phyloP scores from a whole-genome alignment of 2,888 invertebrate species.

The Drosophila greeni region DNA sequence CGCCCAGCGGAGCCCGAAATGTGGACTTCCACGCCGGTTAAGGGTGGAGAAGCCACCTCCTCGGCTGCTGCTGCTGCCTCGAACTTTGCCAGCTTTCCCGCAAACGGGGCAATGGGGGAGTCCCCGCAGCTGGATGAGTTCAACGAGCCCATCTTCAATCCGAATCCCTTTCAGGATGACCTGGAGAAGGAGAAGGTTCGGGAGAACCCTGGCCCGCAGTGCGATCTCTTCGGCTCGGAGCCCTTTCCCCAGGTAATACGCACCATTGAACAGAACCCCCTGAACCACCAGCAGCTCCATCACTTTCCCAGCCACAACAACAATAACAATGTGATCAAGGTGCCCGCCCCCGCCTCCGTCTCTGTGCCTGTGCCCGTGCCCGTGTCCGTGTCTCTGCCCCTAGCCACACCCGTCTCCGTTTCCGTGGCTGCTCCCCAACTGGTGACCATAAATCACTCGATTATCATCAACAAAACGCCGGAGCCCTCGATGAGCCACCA shows the following conservation, averaged over 20 bases:
- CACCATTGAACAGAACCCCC: constrained; percentile 41
- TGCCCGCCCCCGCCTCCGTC: constrained; percentile 32
- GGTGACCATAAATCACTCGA: constrained; percentile 78
- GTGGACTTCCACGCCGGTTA: constrained; percentile 78
- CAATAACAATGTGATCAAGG: constrained; percentile 50
- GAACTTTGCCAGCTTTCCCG: constrained; percentile 58
- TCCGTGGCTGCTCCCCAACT: constrained; percentile 57
- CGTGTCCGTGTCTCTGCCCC: constrained; percentile 24
- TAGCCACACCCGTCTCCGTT: constrained; percentile 20
- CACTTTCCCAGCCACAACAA: constrained; percentile 45
- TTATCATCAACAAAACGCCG: constrained; percentile 78
- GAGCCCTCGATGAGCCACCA: constrained; percentile 60
- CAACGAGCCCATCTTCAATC: constrained; percentile 78
- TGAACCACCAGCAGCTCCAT: constrained; percentile 48
- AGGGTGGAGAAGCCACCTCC: constrained; percentile 31
- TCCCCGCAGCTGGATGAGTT: constrained; percentile 74
- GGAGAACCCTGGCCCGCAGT: constrained; percentile 52
- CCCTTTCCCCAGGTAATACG: constrained; percentile 78
- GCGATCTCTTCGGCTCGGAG: constrained; percentile 78
- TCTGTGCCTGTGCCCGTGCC: constrained; percentile 32
- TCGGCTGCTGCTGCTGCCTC: constrained; percentile 23
- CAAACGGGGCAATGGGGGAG: constrained; percentile 9
- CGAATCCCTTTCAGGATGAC: constrained; percentile 75
- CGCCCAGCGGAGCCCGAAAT: constrained; percentile 64
- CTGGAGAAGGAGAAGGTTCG: constrained; percentile 42